Evolutionary conservation across 1,140 invertebrate genomes (phyloP).

Genomic region (Megalopta genalis): DNA sequence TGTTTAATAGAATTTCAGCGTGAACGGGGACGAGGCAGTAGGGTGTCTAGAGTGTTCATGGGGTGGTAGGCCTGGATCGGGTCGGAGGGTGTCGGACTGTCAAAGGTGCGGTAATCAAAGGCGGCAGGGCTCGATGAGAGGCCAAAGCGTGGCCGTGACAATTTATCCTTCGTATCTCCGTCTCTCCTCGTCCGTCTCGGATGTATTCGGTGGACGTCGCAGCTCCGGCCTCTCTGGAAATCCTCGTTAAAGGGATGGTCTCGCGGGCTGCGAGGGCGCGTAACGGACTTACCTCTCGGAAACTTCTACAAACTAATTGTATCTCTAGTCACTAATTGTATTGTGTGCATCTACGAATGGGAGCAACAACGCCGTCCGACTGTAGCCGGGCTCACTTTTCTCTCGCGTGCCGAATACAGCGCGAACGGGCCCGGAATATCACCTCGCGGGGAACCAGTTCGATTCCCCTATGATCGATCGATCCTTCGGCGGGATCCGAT

Average conservation of each 20-base stretch:
- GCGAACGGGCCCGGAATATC: too few relatives aligned
- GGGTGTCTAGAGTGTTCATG: too few relatives aligned
- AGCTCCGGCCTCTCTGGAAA: conserved; percentile 35
- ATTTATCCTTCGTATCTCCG: conserved; percentile 38
- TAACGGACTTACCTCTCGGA: conserved; percentile 69
- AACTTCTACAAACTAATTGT: conserved; percentile 71
- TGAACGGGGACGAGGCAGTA: background rate
- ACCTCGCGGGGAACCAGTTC: too few relatives aligned
- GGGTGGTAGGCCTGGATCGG: background rate
- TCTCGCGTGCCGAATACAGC: background rate
- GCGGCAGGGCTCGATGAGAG: conserved; percentile 34
- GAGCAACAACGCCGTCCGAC: conserved; percentile 74
- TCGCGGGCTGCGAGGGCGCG: conserved; percentile 36
- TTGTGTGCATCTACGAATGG: conserved; percentile 77
- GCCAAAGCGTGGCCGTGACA: conserved; percentile 40
- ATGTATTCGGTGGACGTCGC: conserved; percentile 25
- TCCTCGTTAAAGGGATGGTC: conserved; percentile 45
- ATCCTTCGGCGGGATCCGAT: too few relatives aligned
- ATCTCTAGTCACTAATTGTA: conserved; percentile 72
- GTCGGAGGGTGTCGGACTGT: background rate
- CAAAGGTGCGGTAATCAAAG: conserved; percentile 30
- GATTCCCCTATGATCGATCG: too few relatives aligned
- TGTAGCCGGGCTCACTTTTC: conserved; percentile 9
- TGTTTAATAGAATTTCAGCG: conserved; percentile 44
- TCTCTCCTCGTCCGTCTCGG: conserved; percentile 30